These are phyloP conservation scores for Macaria liturata DNA, from an alignment of 2,888 invertebrate species.

Conservation along the genomic window DNA sequence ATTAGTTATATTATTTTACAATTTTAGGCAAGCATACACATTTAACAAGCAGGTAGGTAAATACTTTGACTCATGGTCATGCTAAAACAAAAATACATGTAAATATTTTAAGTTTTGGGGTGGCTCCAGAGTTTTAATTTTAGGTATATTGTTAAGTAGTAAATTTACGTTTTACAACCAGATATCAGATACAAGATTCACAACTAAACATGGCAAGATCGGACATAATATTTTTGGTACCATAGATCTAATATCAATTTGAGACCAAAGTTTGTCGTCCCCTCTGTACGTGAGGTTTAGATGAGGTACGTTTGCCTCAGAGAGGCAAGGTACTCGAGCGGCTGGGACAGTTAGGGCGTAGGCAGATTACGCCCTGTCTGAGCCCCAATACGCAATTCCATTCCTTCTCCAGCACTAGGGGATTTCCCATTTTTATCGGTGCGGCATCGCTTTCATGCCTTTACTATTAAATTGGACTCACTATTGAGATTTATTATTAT, in stretches of 20 bases:
- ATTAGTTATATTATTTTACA: too few relatives aligned
- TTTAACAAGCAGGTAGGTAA: too few relatives aligned
- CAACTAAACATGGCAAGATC: too few relatives aligned
- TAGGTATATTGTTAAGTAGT: too few relatives aligned
- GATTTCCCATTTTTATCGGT: slow-evolving; percentile 77
- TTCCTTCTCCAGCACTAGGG: slow-evolving; percentile 60
- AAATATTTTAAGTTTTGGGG: too few relatives aligned
- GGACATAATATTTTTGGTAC: neutral
- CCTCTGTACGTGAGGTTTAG: slow-evolving; percentile 29
- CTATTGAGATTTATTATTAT: slow-evolving; percentile 33
- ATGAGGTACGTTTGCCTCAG: slow-evolving; percentile 58
- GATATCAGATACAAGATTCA: too few relatives aligned
- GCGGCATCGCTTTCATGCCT: slow-evolving; percentile 58
- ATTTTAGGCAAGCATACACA: too few relatives aligned
- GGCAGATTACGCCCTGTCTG: slow-evolving; percentile 80
- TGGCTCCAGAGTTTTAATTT: too few relatives aligned
- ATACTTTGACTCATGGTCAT: too few relatives aligned
- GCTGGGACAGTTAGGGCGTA: slow-evolving; percentile 76
- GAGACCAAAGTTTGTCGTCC: neutral
- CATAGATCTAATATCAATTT: neutral
- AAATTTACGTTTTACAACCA: too few relatives aligned
- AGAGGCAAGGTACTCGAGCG: slow-evolving; percentile 53
- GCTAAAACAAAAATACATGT: too few relatives aligned
- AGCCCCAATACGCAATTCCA: slow-evolving; percentile 80
- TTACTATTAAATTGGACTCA: slow-evolving; percentile 61